Evolutionary conservation across 2,797 vertebrate species (phyloP), one percentile per base, ranked within the genome.

Genomic region (Esox lucius): DNA sequence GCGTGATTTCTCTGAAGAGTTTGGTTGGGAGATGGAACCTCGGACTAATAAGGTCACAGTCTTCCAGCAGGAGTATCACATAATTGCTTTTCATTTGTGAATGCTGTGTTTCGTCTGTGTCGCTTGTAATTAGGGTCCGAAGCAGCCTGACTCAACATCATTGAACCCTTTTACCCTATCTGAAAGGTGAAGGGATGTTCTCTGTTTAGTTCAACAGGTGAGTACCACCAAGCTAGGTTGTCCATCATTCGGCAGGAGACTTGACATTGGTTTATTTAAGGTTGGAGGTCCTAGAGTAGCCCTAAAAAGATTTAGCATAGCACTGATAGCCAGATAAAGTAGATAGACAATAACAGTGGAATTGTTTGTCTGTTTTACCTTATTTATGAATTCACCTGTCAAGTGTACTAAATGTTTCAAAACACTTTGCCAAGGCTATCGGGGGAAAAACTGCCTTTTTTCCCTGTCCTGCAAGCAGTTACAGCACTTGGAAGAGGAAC

Each of bases 11-110:
- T 90, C 82, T 87, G 85, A 86, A 85, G 87, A 91, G 84, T 91
- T 91, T 89, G 17, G 19, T 19, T 16, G 49, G 3, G 17, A 53
- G 49, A 53, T 1, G 49, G 49, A 59, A 22, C 8, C 7, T n/a
- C 84, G 89, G 88, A 91, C 89, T 92, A 89, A 92, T 91, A 91
- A 91, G 91, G 91, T 92, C 91, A 91, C 91, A 92, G 90, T 91
- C 90, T 90, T 89, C 85, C 88, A 87, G 86, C 86, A 90, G 90
- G 89, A 85, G 88, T 80, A 87, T 83, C 84, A 88, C 83, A 83
- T 81, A 82, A 81, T 84, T 33, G 28, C 12, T 77, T 83, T 80
- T 85, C 24, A 28, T 61, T 62, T 13, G 61, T 62, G 61, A 26
- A 24, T 62, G 24, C 24, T 26, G 59, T 28, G n/a, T 62, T 15